Evolutionary conservation across 1,140 invertebrate species (phyloP).

Genomic region (Archegozetes longisetosus): DNA sequence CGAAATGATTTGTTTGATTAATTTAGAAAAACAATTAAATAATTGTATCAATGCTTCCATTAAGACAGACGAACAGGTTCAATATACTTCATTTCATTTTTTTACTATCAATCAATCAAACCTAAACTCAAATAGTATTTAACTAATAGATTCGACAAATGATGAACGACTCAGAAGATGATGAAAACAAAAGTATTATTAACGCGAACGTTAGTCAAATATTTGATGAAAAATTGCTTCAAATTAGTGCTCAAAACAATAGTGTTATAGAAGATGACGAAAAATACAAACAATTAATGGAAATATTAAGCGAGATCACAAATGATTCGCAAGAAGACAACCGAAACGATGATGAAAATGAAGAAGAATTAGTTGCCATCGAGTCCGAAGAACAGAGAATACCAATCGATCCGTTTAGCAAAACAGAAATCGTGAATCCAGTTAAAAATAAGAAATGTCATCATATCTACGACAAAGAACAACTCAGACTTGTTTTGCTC

Average conservation of each 20-base stretch:
- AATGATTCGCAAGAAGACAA: neutral
- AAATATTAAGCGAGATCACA: neutral
- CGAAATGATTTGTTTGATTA: neutral
- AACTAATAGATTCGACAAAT: neutral
- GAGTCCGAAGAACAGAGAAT: neutral
- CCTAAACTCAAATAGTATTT: neutral
- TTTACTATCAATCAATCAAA: too few relatives aligned
- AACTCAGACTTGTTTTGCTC: neutral
- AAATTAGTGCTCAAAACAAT: neutral
- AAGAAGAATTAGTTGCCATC: neutral
- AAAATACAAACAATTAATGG: neutral
- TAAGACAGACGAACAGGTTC: neutral
- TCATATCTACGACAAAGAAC: constrained; percentile 13
- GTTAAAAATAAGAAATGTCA: constrained; percentile 8
- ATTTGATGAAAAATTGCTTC: too few relatives aligned
- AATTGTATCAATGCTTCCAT: neutral
- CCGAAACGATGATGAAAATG: neutral
- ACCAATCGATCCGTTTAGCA: constrained; percentile 13
- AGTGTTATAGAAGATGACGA: neutral
- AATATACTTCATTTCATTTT: too few relatives aligned
- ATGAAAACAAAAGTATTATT: neutral
- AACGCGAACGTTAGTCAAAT: neutral
- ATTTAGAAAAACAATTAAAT: neutral
- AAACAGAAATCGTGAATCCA: neutral
- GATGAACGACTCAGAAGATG: neutral